Evolutionary conservation across 2,888 invertebrate species (phyloP), one percentile per base, ranked within the genome.

Genomic region (Petrophora chlorosata): DNA sequence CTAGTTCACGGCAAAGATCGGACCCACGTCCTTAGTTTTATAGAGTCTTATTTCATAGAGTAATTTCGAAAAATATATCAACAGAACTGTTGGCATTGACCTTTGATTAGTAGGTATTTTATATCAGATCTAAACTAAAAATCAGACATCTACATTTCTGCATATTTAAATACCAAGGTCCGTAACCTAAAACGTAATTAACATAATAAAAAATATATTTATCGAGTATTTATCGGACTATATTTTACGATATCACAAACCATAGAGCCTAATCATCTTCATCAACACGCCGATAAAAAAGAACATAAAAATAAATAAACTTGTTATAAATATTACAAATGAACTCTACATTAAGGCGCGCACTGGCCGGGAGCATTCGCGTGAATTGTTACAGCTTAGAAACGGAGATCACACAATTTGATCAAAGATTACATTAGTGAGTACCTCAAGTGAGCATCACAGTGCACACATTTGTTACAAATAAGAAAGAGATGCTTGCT

Each of bases 101-200:
- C 19, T 7, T 23, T 23, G n/a, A 45, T 48, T 36, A 38, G 26
- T 14, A 19, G 26, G 26, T 19, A 33, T 23, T 41, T 40, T 41
- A 41, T 30, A 47, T 47, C 47, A 47, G 47, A 47, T 47, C 47
- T 41, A 35, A 19, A 14, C 47, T 41, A 45, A 29, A 19, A 0
- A 15, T 7, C 16, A 23, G 16, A 38, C 14, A 33, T 5, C 2
- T 9, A 15, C 35, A 15, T 25, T n/a, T 19, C 33, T 19, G 33
- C 12, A 5, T 33, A 10, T 22, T 34, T n/a, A 10, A n/a, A 13
- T 19, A 17, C 19, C 5, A 15, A 16, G 12, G 9, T 19, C n/a
- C 5, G 9, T 16, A 16, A 30, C n/a, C 5, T 30, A 30, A 30
- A 15, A 16, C 9, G 5, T n/a, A n/a, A n/a, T n/a, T n/a, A n/a